Conservation (phyloP, 2,888 invertebrate species). For the Parapristionchus giblindavisi region DNA sequence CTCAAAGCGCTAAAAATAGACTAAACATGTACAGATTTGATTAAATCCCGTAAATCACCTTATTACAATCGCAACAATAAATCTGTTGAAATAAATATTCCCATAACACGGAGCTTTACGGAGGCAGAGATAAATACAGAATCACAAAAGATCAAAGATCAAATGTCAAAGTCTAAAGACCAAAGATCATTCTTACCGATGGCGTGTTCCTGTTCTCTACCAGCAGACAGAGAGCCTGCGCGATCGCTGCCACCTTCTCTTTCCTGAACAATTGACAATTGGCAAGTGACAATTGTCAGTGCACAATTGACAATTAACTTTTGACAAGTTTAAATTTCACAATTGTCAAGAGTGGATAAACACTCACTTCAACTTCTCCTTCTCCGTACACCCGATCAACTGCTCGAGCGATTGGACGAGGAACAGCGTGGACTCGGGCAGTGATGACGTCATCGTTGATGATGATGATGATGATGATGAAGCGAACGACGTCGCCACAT, state of each 20-base stretch:
- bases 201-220: background rate
- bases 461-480: background rate
- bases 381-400: slow-evolving; percentile 8
- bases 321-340: background rate
- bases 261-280: slow-evolving; percentile 11
- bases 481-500: background rate
- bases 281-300: too few species aligned
- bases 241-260: slow-evolving; percentile 11
- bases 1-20: too few species aligned
- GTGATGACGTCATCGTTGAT: background rate
- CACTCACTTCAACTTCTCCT: slow-evolving; percentile 9
- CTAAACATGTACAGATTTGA: too few species aligned
- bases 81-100: too few species aligned
- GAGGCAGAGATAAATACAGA: too few species aligned
- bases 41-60: too few species aligned
- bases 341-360: background rate
- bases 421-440: slow-evolving; percentile 11
- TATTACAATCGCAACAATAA: too few species aligned
- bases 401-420: slow-evolving; percentile 21
- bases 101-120: too few species aligned
- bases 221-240: slow-evolving; percentile 4
- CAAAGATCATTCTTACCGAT: background rate
- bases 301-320: too few species aligned
- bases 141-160: background rate
- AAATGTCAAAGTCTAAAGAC: background rate